Base-by-base conservation (phyloP, 2,113 vertebrate species). In the Nesoenas mayeri region DNA sequence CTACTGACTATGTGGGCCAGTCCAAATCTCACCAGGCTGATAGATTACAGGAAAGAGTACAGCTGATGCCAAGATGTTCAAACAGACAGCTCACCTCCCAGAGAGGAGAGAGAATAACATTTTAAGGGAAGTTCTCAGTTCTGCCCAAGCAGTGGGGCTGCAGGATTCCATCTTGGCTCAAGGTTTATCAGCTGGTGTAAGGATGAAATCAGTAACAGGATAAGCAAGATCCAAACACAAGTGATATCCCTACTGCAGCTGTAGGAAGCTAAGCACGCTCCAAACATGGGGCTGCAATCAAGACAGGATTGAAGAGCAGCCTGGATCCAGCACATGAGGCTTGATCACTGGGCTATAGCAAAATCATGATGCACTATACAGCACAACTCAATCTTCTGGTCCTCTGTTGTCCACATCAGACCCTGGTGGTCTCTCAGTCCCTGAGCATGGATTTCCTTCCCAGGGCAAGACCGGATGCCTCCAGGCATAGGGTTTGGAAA, bases 1-100 rank as follows among this genome's bases (percentile, higher is more conserved):
- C 12, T 5, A n/a, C 15, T 9, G 60, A n/a, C 8, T 25, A 4
- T 0, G 0, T 10, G 9, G 54, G 60, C n/a, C 75, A 89, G 57
- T 40, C 38, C 40, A 51, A 31, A 3, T 25, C 29, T 40, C 18
- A 9, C 1, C n/a, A 40, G 22, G 47, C 47, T 51, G 32, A 7
- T 1, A 15, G 21, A 38, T 26, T 40, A 15, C 29, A 70, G 61
- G 34, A 53, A 83, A 62, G 7, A 14, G 38, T 1, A 13, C 31
- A 50, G 64, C 32, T 42, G 56, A 14, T 2, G 34, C 61, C 51
- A 60, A 50, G 40, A 28, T 61, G 71, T 51, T 56, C 14, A 9
- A 47, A 62, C 42, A 60, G 31, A 19, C 47, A 87, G 66, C 17
- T 11, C 12, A 44, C 44, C 31, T 57, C 48, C 21, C 3, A 2